Base-by-base conservation (phyloP, 2,888 invertebrate species). In the Plebejus melissa region DNA sequence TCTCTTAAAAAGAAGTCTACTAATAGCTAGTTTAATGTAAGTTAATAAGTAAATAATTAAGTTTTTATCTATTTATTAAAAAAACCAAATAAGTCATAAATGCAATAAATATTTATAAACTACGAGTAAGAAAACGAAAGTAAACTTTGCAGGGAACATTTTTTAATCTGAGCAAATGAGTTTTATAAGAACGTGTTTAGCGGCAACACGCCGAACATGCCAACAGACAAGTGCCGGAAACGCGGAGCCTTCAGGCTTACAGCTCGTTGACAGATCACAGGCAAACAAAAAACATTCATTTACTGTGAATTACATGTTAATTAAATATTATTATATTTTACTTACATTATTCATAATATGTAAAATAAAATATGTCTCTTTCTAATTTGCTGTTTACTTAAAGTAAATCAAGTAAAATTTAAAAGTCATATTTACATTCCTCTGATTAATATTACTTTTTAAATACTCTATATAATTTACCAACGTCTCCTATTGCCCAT, bases 181-280 rank as follows among this genome's bases (percentile, higher is more conserved):
- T 65, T 65, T 65, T 65, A 65, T 16, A 65, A 16, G 32, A 32
- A 65, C 65, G 65, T 65, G 65, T 65, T 65, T 36, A 65, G 65
- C 65, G 65, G 65, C 65, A 72, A 72, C 50, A 54, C 16, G 72
- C 54, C 54, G 72, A n/a, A n/a, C n/a, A n/a, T 72, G 16, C 72
- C 72, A 7, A 54, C 32, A 72, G 72, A 54, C 72, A 72, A 72
- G 32, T 54, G 72, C n/a, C 72, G 72, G 72, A 72, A 70, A 70
- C 70, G 1, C 13, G 72, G 32, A 54, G 32, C 32, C 50, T 9
- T 72, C 13, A 28, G 13, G 54, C 28, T 72, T 54, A 72, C 72
- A 28, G 50, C 28, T 5, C 16, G 72, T 32, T 50, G 72, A 72
- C 72, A 72, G 72, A 28, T 54, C 54, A 74, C 36, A 75, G 28